Base-by-base conservation (phyloP, 2,797 vertebrate genomes). In the Dipus sagitta region DNA sequence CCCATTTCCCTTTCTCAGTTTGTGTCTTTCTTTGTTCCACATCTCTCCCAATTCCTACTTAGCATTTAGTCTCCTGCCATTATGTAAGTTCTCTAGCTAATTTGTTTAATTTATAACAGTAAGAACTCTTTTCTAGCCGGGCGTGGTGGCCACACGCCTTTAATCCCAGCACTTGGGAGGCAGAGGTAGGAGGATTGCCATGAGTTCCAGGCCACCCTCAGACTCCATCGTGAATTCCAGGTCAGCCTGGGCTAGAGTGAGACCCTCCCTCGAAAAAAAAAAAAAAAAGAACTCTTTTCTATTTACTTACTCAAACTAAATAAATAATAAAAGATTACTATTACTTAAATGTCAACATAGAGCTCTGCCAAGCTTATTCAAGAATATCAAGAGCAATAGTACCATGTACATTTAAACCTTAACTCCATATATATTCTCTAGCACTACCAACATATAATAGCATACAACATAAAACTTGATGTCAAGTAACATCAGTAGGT, bases 271-370 rank as follows among this genome's bases (percentile, higher is more conserved):
- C n/a, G n/a, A n/a, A n/a, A n/a, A n/a, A n/a, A n/a, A n/a, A n/a
- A n/a, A n/a, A n/a, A n/a, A n/a, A n/a, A 65, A 81, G 58, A 83
- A 68, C 30, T 86, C 65, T 71, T 84, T 77, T 71, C 38, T 6
- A 67, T 18, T 9, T 38, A 67, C 14, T 76, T 60, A 70, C n/a
- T 82, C 71, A 86, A 95, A 92, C 2, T 70, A 74, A 34, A 15
- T 28, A 78, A 83, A 74, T 62, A 21, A 52, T 30, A 34, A 89
- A n/a, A 1, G 13, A 83, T 10, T 81, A 15, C 2, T 96, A 6
- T 93, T 71, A 89, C 71, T 80, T 68, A 76, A 81, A 81, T 79
- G 28, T 85, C 79, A 87, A 60, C 24, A 34, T 47, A 32, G 38
- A 93, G 60, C 13, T 80, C 62, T 83, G 62, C 58, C 9, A 90